Evolutionary conservation across 2,113 vertebrate genomes (phyloP).

Genomic region (Ranitomeya imitator): DNA sequence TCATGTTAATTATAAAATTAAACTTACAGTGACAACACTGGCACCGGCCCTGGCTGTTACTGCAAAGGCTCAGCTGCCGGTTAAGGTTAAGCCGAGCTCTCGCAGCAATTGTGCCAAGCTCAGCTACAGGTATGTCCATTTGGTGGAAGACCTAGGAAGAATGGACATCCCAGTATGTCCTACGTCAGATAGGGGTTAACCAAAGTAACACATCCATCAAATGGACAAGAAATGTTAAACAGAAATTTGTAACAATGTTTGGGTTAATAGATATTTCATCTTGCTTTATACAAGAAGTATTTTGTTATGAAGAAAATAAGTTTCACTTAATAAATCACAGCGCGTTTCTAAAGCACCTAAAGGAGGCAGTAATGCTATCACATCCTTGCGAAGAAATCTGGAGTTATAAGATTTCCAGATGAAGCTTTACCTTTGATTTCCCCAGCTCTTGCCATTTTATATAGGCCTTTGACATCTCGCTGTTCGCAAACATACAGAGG

Average conservation of each 20-base stretch:
- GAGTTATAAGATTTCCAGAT: constrained; percentile 35
- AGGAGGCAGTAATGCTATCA: background rate
- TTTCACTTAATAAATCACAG: background rate
- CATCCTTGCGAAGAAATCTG: constrained; percentile 10
- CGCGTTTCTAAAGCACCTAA: background rate
- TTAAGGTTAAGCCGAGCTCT: too few relatives aligned
- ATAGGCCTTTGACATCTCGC: constrained; percentile 95
- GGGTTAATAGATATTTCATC: background rate
- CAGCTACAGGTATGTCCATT: too few relatives aligned
- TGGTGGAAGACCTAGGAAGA: too few relatives aligned
- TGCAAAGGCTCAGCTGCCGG: too few relatives aligned
- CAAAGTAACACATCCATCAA: too few relatives aligned
- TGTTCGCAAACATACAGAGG: constrained; percentile 95
- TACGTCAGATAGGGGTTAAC: too few relatives aligned
- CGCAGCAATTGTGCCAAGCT: too few relatives aligned
- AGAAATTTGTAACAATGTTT: background rate
- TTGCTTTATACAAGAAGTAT: background rate
- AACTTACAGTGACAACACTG: too few relatives aligned
- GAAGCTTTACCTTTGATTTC: constrained; percentile 89
- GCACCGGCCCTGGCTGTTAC: too few relatives aligned
- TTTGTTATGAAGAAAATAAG: background rate
- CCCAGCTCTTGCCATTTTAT: constrained; percentile 94
- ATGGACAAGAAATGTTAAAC: too few relatives aligned
- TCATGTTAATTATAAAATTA: too few relatives aligned
- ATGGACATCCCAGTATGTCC: too few relatives aligned